Conservation (phyloP, 2,888 invertebrate species). For the Lacanobia oleracea region DNA sequence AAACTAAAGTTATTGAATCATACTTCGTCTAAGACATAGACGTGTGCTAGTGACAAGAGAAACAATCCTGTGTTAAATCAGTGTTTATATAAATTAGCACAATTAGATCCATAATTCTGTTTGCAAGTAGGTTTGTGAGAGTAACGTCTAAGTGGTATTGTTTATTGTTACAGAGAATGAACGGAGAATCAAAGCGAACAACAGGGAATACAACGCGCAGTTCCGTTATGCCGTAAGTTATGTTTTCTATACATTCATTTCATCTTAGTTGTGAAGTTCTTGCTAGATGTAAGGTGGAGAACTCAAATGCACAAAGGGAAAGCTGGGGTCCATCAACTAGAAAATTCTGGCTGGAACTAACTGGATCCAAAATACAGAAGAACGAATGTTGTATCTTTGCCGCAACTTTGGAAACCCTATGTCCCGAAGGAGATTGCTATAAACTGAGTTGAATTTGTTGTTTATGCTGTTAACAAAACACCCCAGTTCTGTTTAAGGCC, state of each 20-base stretch:
- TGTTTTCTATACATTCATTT: slow-evolving; percentile 20
- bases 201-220: slow-evolving; percentile 98
- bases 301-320: not conserved
- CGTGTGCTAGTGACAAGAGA: slow-evolving; percentile 24
- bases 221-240: slow-evolving; percentile 99
- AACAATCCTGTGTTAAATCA: slow-evolving; percentile 48
- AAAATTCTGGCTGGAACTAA: no score
- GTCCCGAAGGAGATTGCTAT: no score
- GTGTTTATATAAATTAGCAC: slow-evolving; percentile 48
- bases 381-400: not conserved
- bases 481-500: no score
- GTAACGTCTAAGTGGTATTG: slow-evolving; percentile 56
- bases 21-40: slow-evolving; percentile 31
- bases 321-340: not conserved
- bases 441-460: no score
- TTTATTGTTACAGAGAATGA: slow-evolving; percentile 96
- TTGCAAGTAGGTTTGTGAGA: slow-evolving; percentile 55
- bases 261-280: not conserved
- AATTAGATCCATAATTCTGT: slow-evolving; percentile 57
- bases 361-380: not conserved
- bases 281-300: not conserved
- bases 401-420: not conserved
- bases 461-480: no score
- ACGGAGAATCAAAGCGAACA: slow-evolving; percentile 99
- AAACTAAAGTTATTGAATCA: slow-evolving; percentile 8